A percentile compares a stretch with the other conserved stretches of the same genome.
phyloP scores from a whole-genome alignment of 2,113 vertebrate species.

The Mesoclemmys tuberculata region DNA sequence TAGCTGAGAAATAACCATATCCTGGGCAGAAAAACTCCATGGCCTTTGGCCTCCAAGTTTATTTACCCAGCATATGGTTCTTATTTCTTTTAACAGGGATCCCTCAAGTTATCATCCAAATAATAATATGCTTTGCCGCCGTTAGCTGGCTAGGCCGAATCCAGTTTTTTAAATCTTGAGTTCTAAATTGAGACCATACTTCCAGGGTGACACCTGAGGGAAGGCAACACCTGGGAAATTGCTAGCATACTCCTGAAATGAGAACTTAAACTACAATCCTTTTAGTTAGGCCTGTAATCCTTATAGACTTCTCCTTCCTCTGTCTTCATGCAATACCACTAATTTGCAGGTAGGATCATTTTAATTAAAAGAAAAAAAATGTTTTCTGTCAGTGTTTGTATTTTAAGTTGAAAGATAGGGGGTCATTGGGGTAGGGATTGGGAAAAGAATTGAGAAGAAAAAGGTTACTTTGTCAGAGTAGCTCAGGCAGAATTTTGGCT shows the following conservation, averaged over 20 bases:
- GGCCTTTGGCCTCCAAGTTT: background rate
- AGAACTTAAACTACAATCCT: background rate
- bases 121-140: background rate
- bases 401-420: background rate
- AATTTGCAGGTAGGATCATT: background rate
- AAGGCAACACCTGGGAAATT: background rate
- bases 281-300: background rate
- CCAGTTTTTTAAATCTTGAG: conserved; percentile 15
- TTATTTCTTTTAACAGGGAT: background rate
- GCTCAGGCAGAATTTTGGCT: background rate
- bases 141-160: background rate
- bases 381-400: background rate
- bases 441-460: background rate
- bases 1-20: background rate
- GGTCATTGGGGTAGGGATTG: background rate
- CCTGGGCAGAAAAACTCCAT: background rate
- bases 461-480: background rate
- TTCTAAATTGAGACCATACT: background rate
- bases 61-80: background rate
- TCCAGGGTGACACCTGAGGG: conserved; percentile 11
- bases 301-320: background rate
- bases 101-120: background rate
- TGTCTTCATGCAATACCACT: background rate
- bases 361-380: background rate
- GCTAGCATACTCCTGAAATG: background rate